A percentile compares a stretch with the other conserved stretches of the same genome.
phyloP scores from a whole-genome alignment of 2,797 vertebrate genomes.

The Hyperoplus immaculatus region DNA sequence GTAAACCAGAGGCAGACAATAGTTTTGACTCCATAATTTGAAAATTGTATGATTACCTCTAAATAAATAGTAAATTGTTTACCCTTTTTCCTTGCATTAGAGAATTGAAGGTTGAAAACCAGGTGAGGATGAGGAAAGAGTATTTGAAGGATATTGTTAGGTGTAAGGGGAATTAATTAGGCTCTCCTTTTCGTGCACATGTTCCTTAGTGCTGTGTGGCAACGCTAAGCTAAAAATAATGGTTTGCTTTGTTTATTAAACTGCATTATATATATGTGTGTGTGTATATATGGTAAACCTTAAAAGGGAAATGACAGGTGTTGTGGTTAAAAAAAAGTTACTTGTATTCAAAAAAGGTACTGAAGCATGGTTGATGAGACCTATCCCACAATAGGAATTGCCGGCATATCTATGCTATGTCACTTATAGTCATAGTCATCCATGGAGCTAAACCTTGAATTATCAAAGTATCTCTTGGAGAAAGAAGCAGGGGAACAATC shows the following conservation, averaged over 20 bases:
- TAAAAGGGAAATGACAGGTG: not conserved
- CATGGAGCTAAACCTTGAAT: constrained; percentile 5
- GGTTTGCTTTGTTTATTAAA: too few species aligned
- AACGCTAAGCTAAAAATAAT: constrained; percentile 38
- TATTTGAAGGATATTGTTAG: constrained; percentile 17
- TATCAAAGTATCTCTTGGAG: not conserved
- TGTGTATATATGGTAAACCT: not conserved
- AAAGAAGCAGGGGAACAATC: constrained; percentile 12
- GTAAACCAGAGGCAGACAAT: not conserved
- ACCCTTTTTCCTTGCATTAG: not conserved
- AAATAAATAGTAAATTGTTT: constrained; percentile 10
- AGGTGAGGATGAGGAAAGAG: constrained; percentile 11
- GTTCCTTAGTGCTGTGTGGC: constrained; percentile 37
- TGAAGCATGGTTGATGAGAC: not conserved
- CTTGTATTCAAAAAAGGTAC: not conserved
- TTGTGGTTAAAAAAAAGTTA: not conserved
- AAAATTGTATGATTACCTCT: not conserved
- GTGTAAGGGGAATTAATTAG: constrained; percentile 39
- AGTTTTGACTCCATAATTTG: not conserved
- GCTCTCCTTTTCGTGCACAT: constrained; percentile 30
- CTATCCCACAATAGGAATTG: not conserved
- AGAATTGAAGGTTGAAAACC: not conserved
- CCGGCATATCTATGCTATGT: not conserved
- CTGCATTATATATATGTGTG: too few species aligned
- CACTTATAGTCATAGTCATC: not conserved